phyloP scores from a whole-genome alignment of 2,888 invertebrate genomes.

The Amphipoea lucens region DNA sequence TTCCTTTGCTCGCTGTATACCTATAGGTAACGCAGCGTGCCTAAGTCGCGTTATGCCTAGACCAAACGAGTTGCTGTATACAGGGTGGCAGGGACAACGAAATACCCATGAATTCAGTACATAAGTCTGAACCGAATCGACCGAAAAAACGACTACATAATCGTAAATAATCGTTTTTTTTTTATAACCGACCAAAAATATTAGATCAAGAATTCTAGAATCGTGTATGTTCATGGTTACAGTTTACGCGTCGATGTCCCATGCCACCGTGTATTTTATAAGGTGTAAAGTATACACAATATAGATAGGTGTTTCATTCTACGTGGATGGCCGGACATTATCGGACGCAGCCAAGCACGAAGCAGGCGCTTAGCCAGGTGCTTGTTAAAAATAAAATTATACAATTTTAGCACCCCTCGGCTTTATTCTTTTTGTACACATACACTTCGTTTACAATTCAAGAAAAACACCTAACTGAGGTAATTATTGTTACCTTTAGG shows the following conservation, averaged over 20 bases:
- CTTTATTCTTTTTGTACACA: constrained; percentile 68
- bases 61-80: too few species aligned
- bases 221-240: neutral
- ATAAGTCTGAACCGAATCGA: too few species aligned
- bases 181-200: neutral
- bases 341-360: constrained; percentile 82
- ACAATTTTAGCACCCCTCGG: constrained; percentile 80
- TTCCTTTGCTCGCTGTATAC: too few species aligned
- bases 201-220: neutral
- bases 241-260: too few species aligned
- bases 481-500: constrained; percentile 53
- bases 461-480: constrained; percentile 50
- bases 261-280: neutral
- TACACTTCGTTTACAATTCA: constrained; percentile 60
- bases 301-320: constrained; percentile 78
- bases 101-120: too few species aligned
- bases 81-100: too few species aligned
- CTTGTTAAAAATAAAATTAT: constrained; percentile 87
- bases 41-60: too few species aligned
- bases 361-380: constrained; percentile 77
- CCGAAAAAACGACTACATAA: too few species aligned
- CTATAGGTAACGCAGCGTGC: too few species aligned
- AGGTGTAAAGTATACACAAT: constrained; percentile 24
- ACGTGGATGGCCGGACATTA: constrained; percentile 80
- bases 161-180: neutral